These are phyloP conservation scores for Frankliniella fusca DNA, from an alignment of 2,888 invertebrate species.

Conservation along the genomic window DNA sequence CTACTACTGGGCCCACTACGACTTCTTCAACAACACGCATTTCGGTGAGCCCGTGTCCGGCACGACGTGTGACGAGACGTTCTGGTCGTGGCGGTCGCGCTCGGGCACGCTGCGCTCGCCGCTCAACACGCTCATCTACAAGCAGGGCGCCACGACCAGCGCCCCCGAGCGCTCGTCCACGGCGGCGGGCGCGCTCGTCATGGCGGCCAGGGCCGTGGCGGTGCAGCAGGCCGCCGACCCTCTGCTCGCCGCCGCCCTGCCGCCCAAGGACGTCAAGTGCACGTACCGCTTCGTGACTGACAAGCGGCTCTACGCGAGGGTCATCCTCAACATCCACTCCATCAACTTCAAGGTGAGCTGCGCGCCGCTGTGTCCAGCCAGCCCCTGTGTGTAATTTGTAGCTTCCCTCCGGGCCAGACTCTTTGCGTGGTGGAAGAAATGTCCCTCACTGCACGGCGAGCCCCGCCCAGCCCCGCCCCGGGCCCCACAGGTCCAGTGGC, in stretches of 20 bases:
- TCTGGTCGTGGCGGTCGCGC: conserved; percentile 76
- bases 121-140: conserved; percentile 81
- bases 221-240: conserved; percentile 32
- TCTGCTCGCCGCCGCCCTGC: conserved; percentile 44
- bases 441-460: too few species aligned
- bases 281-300: conserved; percentile 80
- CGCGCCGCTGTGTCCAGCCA: neutral
- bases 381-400: conserved; percentile 27
- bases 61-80: conserved; percentile 82
- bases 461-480: neutral
- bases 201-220: conserved; percentile 1
- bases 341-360: conserved; percentile 70
- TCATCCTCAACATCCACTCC: conserved; percentile 69
- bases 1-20: conserved; percentile 92
- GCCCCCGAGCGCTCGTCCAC: conserved; percentile 10
- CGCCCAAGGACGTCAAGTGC: conserved; percentile 71
- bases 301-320: conserved; percentile 72
- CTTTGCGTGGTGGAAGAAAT: too few species aligned
- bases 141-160: conserved; percentile 58
- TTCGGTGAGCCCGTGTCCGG: conserved; percentile 76
- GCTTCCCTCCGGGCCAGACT: too few species aligned
- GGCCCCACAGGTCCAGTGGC: neutral
- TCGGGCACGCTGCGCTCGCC: conserved; percentile 76
- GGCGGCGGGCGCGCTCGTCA: neutral
- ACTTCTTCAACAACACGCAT: conserved; percentile 86